A percentile compares a stretch with the other conserved stretches of the same genome.
Conservation (phyloP, 2,113 vertebrate species). For the Xiphophorus maculatus region DNA sequence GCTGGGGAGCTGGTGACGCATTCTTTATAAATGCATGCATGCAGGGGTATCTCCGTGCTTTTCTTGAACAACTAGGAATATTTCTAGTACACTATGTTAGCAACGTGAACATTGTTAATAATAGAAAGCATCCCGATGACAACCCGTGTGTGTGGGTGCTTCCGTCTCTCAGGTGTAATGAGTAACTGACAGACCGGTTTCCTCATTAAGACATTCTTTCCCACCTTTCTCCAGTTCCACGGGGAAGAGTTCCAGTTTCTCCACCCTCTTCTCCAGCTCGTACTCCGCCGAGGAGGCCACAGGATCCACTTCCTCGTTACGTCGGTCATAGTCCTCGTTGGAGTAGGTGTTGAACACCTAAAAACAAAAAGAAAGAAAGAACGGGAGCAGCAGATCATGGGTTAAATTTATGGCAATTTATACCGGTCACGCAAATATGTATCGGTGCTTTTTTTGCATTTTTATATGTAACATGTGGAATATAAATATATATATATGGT, state of each 20-base stretch:
- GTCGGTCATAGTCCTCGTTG: constrained; percentile 96
- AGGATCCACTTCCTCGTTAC: constrained; percentile 96
- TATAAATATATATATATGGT: background rate
- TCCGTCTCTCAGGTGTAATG: constrained; percentile 27
- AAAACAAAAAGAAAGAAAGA: background rate
- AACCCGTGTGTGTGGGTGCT: constrained; percentile 24
- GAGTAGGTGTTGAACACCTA: constrained; percentile 98
- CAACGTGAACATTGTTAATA: background rate
- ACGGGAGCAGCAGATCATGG: background rate
- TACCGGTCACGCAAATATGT: background rate
- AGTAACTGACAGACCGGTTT: constrained; percentile 24
- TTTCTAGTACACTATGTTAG: background rate
- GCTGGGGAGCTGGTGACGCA: background rate
- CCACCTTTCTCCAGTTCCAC: constrained; percentile 97
- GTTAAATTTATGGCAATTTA: background rate
- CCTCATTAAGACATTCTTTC: constrained; percentile 23
- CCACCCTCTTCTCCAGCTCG: constrained; percentile 97
- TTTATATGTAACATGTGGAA: background rate
- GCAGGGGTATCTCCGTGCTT: constrained; percentile 4
- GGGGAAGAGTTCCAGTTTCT: constrained; percentile 97
- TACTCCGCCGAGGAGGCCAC: constrained; percentile 98
- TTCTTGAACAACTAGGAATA: background rate
- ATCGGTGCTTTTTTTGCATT: background rate
- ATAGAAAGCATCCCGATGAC: constrained; percentile 15
- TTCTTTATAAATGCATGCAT: constrained; percentile 2